These are phyloP conservation scores for Psix sp. DNA, from an alignment of 1,140 invertebrate species.

Conservation along the genomic window DNA sequence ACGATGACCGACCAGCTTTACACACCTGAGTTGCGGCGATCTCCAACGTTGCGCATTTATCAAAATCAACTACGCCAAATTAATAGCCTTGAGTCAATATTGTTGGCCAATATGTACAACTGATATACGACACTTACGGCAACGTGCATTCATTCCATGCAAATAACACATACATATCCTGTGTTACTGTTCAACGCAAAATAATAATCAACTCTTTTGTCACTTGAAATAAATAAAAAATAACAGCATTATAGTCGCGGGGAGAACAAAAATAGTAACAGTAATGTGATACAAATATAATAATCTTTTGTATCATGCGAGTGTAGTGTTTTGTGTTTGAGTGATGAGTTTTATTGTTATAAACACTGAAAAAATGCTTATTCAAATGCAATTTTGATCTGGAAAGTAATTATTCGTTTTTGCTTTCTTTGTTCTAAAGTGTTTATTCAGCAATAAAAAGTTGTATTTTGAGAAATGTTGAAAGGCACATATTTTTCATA, in stretches of 20 bases:
- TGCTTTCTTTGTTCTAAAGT: too few species aligned
- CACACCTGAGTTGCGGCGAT: constrained; percentile 52
- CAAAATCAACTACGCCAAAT: constrained; percentile 48
- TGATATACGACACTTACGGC: constrained; percentile 45
- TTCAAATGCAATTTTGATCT: too few species aligned
- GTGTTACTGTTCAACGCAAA: constrained; percentile 8
- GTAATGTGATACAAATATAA: too few species aligned
- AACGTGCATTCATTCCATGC: constrained; percentile 62
- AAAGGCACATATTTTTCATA: too few species aligned
- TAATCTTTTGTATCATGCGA: constrained; percentile 18
- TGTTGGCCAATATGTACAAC: constrained; percentile 36
- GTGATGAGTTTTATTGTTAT: too few species aligned
- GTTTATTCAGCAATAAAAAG: too few species aligned
- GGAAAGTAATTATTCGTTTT: too few species aligned
- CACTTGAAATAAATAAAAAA: too few species aligned
- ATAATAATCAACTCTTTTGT: constrained; percentile 7
- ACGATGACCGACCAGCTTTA: constrained; percentile 8
- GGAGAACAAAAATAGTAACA: too few species aligned
- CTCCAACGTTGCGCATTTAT: constrained; percentile 46
- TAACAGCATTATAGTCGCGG: too few species aligned
- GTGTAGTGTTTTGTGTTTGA: constrained; percentile 15
- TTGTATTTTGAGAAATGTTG: too few species aligned
- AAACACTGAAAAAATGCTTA: too few species aligned
- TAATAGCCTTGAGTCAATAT: constrained; percentile 31
- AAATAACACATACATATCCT: constrained; percentile 45